Percentiles rank a stretch among this genome's conserved stretches.
Conservation (phyloP, 2,113 vertebrate genomes). For the Corythornis vintsioides region DNA sequence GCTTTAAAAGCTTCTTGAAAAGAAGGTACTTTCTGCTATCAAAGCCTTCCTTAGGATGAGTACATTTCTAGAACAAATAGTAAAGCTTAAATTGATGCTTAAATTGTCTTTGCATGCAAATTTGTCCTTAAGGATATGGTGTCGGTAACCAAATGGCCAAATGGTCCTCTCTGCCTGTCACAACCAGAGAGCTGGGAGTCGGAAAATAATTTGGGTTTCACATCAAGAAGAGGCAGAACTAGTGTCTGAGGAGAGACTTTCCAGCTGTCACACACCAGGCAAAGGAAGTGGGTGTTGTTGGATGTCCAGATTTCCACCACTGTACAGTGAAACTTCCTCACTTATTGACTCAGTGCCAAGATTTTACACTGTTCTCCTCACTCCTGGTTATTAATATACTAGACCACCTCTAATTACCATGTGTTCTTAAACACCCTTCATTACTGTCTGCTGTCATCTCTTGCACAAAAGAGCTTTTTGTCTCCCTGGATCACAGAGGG, state of each 20-base stretch:
- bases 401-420: neutral
- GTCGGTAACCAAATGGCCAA: neutral
- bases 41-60: constrained; percentile 12
- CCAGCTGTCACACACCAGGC: neutral
- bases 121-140: neutral
- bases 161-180: neutral
- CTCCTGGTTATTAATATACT: neutral
- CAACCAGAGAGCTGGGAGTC: neutral
- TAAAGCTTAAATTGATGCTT: neutral
- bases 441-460: neutral
- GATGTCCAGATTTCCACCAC: neutral
- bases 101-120: neutral
- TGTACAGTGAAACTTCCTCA: neutral
- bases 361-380: neutral
- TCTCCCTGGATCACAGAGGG: neutral
- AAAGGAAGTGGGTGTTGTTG: neutral
- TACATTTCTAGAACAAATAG: neutral
- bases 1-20: constrained; percentile 20
- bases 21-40: neutral
- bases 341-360: neutral
- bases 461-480: neutral
- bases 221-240: neutral
- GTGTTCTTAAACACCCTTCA: neutral
- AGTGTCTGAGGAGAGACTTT: neutral
- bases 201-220: neutral